Percentiles rank a stretch among this genome's conserved stretches.
Conservation (phyloP, 2,113 vertebrate species). For the Vidua chalybeata region DNA sequence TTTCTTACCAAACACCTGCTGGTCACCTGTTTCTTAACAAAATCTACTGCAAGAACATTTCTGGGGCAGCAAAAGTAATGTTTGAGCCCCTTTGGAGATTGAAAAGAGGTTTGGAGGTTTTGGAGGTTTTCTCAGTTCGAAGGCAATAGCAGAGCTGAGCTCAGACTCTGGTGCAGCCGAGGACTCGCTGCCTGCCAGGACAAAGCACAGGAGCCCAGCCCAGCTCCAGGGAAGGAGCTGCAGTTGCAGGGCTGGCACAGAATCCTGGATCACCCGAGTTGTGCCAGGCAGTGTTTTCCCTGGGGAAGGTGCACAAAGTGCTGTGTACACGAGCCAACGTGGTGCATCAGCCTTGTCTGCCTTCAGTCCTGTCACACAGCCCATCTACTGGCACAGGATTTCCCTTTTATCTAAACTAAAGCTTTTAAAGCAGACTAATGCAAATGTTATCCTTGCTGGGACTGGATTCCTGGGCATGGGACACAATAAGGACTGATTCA, state of each 20-base stretch:
- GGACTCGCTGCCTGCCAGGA: background rate
- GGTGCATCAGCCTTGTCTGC: background rate
- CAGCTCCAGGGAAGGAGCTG: background rate
- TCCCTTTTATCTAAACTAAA: background rate
- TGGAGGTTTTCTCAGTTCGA: background rate
- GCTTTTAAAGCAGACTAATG: background rate
- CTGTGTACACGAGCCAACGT: rapidly evolving
- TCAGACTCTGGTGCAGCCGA: background rate
- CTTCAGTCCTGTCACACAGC: background rate
- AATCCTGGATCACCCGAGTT: background rate
- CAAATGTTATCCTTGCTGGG: background rate
- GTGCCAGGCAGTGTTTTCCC: background rate
- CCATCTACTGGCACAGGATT: background rate
- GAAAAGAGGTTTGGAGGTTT: too few species aligned
- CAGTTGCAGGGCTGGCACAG: background rate
- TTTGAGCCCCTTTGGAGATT: background rate
- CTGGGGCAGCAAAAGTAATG: background rate
- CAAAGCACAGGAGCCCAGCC: background rate
- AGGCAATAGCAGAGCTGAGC: background rate
- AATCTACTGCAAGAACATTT: background rate
- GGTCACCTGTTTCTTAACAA: background rate
- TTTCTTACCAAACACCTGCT: too few species aligned
- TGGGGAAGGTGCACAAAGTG: background rate
- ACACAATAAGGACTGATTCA: background rate
- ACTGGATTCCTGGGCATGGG: background rate